Conservation (phyloP, 2,888 invertebrate genomes). For the Mesorhabditis spiculigera region DNA sequence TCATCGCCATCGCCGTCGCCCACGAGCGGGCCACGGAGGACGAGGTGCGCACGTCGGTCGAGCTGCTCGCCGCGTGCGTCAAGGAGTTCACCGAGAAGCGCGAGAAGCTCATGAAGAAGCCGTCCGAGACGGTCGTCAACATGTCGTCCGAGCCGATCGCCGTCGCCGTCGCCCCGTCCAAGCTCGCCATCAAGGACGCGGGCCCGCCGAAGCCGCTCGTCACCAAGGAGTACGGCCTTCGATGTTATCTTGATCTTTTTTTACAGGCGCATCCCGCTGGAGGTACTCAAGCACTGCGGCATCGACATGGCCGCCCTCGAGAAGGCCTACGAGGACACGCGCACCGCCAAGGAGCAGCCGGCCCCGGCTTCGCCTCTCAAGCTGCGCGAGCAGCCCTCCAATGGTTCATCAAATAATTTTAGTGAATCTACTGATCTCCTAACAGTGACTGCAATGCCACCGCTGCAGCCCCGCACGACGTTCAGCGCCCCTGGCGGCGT, state of each 20-base stretch:
- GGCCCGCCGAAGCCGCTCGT: not conserved
- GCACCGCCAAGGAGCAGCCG: not conserved
- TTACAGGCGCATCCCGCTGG: not conserved
- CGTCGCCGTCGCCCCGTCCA: not conserved
- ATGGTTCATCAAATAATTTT: too few species aligned
- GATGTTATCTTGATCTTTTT: not conserved
- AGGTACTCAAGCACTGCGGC: not conserved
- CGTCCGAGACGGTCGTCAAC: not conserved
- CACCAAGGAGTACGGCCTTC: not conserved
- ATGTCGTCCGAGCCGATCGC: not conserved
- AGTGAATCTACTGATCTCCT: too few species aligned
- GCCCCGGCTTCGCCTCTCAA: not conserved
- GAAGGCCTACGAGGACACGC: not conserved
- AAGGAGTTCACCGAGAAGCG: not conserved
- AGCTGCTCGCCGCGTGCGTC: not conserved
- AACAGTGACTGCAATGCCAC: slow-evolving; percentile 3
- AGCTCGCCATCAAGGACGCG: not conserved
- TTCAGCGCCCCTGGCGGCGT: too few species aligned
- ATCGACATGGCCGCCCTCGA: not conserved
- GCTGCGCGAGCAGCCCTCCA: too few species aligned
- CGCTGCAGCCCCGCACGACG: not conserved
- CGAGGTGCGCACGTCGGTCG: not conserved
- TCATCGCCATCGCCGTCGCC: not conserved
- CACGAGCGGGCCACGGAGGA: not conserved
- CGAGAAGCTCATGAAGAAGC: not conserved